Base-by-base conservation (phyloP, 1,140 invertebrate genomes). In the Periplaneta americana region DNA sequence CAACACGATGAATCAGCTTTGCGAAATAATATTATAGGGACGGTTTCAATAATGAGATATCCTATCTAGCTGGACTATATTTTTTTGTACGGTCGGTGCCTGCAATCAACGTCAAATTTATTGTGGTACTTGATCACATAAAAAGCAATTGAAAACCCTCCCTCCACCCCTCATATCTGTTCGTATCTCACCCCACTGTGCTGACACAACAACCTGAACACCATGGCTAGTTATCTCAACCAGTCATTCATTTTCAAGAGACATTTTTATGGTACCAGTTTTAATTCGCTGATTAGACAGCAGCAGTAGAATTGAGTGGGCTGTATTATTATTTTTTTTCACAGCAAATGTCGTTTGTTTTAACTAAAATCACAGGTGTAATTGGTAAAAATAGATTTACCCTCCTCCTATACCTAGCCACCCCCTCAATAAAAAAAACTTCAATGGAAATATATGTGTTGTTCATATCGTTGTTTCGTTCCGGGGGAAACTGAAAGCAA, bases 101-200 rank as follows among this genome's bases (percentile, higher is more conserved):
- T 34, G 76, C 76, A 78, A 78, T 78, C 76, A 35, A 39, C 76
- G 36, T 36, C 76, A 78, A 78, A 78, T 78, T 78, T 78, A 78
- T 78, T 36, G 76, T 78, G 76, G 76, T 39, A 36, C 76, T 78
- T 78, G 76, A 78, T 78, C 76, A 78, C 76, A 78, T 36, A 78
- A 78, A 78, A 78, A 37, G 76, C 76, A 78, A 78, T 78, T 78
- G 76, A 78, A 78, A 78, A 78, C 36, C n/a, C 17, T n/a, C 75
- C 17, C 34, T 34, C 8, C 22, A n/a, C 75, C 32, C 39, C 39
- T 57, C 39, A n/a, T n/a, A n/a, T n/a, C n/a, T n/a, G n/a, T n/a
- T n/a, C 48, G 48, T 66, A 2, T n/a, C 32, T 75, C 75, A 34
- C 31, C 75, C 75, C 32, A 34, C 13, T 11, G 32, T 5, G 1